phyloP scores from a whole-genome alignment of 2,888 invertebrate genomes.

The Brassicogethes aeneus region DNA sequence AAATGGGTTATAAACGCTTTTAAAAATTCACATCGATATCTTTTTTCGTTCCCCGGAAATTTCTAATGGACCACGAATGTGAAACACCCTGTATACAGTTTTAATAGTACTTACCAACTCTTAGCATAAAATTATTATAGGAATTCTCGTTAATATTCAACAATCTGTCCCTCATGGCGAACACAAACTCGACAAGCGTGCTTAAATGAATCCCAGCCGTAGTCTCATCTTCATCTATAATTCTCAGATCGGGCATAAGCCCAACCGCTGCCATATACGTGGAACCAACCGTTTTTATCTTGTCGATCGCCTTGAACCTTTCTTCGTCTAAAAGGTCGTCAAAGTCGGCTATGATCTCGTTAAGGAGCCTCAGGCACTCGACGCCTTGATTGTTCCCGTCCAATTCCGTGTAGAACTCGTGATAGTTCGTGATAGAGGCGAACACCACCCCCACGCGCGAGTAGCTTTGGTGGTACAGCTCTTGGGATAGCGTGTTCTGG shows the following conservation, averaged over 20 bases:
- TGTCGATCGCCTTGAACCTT: conserved; percentile 78
- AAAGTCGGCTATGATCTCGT: conserved; percentile 90
- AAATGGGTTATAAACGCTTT: no score
- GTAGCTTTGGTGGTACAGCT: conserved; percentile 89
- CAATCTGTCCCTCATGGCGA: conserved; percentile 78
- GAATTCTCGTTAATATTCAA: conserved; percentile 86
- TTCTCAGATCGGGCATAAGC: conserved; percentile 70
- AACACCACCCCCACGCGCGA: conserved; percentile 85
- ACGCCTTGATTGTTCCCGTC: conserved; percentile 88
- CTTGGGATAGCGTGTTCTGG: conserved; percentile 60
- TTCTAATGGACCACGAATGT: no score
- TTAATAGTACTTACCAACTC: conserved; percentile 62
- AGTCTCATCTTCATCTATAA: conserved; percentile 57
- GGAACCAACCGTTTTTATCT: conserved; percentile 88
- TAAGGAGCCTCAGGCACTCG: conserved; percentile 78
- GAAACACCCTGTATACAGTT: no score
- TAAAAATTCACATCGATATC: no score
- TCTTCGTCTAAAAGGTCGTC: conserved; percentile 85
- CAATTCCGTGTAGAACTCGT: conserved; percentile 88
- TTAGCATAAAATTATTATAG: conserved; percentile 83
- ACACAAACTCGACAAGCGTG: conserved; percentile 80
- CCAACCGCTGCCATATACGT: conserved; percentile 93
- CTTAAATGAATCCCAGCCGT: conserved; percentile 61
- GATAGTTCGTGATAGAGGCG: conserved; percentile 88
- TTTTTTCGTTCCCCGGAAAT: no score